phyloP scores from a whole-genome alignment of 64 coral and sea anemone species.

The Porites australiensis region DNA sequence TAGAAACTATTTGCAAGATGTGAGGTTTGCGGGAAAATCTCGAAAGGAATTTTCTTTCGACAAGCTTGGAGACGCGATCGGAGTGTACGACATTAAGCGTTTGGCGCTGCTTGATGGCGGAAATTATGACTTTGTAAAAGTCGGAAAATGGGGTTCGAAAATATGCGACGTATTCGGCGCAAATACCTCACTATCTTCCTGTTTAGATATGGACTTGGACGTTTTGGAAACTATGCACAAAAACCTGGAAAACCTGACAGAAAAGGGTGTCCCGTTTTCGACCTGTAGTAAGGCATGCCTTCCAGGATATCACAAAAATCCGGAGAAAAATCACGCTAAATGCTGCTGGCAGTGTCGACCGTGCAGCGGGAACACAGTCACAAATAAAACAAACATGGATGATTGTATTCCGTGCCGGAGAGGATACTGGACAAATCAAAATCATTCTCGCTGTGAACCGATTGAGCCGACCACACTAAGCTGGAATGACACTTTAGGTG shows the following conservation, averaged over 20 bases:
- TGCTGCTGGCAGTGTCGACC: conserved; percentile 83
- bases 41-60: conserved; percentile 70
- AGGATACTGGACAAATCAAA: conserved; percentile 66
- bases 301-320: conserved; percentile 72
- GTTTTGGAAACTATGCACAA: background rate
- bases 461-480: conserved; percentile 70
- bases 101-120: conserved; percentile 45
- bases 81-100: conserved; percentile 82
- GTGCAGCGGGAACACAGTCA: conserved; percentile 58
- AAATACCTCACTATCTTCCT: background rate
- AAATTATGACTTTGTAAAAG: conserved; percentile 66
- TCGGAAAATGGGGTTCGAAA: conserved; percentile 67
- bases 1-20: conserved; percentile 71
- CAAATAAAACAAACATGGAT: conserved; percentile 70
- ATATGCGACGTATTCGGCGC: conserved; percentile 21
- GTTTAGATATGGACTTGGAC: conserved; percentile 5
- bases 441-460: conserved; percentile 68
- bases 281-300: conserved; percentile 68
- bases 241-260: conserved; percentile 28
- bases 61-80: conserved; percentile 74
- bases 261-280: conserved; percentile 50
- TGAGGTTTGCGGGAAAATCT: conserved; percentile 80
- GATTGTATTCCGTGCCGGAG: conserved; percentile 68
- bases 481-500: conserved; percentile 56
- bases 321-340: conserved; percentile 54